Percentiles rank a stretch among this genome's conserved stretches.
Conservation (phyloP, 23 tunicate species). For the Trididemnum miniatum region DNA sequence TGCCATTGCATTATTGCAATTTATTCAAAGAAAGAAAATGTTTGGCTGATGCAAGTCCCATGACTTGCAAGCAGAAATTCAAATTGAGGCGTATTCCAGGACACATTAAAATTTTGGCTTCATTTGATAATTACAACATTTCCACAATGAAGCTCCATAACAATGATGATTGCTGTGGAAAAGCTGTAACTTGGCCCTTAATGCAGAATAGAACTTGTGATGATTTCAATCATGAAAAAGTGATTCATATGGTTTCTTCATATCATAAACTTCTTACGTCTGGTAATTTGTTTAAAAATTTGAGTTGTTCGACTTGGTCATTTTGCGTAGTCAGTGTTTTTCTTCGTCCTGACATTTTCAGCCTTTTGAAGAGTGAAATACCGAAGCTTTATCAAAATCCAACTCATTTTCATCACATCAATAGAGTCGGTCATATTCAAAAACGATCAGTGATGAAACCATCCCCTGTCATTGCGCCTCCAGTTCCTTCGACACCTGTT, state of each 20-base stretch:
- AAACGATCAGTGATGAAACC: neutral
- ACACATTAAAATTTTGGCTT: neutral
- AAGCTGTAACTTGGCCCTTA: neutral
- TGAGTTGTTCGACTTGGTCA: neutral
- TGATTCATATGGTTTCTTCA: neutral
- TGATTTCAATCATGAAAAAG: neutral
- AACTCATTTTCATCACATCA: neutral
- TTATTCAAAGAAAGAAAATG: neutral
- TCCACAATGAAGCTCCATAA: too few relatives aligned
- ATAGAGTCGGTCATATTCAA: neutral
- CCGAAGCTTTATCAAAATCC: neutral
- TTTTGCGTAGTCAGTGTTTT: neutral
- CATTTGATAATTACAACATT: neutral
- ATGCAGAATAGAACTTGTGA: neutral
- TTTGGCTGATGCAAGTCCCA: neutral
- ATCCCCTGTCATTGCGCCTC: neutral
- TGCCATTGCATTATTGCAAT: constrained; percentile 7
- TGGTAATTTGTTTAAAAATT: neutral
- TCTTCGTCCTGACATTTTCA: neutral
- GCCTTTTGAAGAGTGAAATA: neutral
- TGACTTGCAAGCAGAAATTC: neutral
- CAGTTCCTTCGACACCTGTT: neutral
- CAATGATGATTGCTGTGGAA: neutral
- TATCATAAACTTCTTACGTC: neutral
- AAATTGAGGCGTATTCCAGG: neutral